Evolutionary conservation across 2,888 invertebrate species (phyloP).

Genomic region (Macropis europaea): DNA sequence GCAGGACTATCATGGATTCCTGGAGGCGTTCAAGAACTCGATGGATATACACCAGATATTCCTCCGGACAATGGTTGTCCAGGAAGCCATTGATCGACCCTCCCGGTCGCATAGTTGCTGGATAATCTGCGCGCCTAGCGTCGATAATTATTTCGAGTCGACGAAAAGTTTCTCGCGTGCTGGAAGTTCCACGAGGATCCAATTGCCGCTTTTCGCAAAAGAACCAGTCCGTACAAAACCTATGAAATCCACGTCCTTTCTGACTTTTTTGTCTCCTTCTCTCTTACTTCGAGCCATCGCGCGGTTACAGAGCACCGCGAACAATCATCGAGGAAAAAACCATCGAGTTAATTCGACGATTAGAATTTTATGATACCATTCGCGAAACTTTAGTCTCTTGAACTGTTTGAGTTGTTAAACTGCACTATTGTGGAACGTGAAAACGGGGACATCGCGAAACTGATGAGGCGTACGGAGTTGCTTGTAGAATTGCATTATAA

Average conservation of each 20-base stretch:
- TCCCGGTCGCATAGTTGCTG: conserved; percentile 56
- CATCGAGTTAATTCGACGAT: not conserved
- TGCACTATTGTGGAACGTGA: not conserved
- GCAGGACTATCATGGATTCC: conserved; percentile 51
- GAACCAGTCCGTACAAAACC: conserved; percentile 18
- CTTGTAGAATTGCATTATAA: too few relatives aligned
- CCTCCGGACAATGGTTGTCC: conserved; percentile 56
- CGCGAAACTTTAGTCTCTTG: too few relatives aligned
- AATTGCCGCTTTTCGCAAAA: conserved; percentile 10
- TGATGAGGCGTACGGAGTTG: not conserved
- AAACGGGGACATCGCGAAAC: not conserved
- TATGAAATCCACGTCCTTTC: conserved; percentile 8
- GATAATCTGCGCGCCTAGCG: conserved; percentile 58
- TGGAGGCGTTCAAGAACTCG: conserved; percentile 42
- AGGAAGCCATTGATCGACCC: conserved; percentile 59
- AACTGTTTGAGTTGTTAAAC: not conserved
- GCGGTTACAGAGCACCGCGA: not conserved
- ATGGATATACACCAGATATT: conserved; percentile 57
- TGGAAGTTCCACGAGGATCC: conserved; percentile 3
- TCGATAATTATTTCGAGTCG: conserved; percentile 61
- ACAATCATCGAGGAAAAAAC: not conserved
- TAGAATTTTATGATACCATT: not conserved
- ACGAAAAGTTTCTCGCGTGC: conserved; percentile 39
- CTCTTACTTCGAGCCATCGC: too few relatives aligned
- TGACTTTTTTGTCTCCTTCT: not conserved